phyloP scores from a whole-genome alignment of 2,797 vertebrate species.

The Sebastes trivittatus region DNA sequence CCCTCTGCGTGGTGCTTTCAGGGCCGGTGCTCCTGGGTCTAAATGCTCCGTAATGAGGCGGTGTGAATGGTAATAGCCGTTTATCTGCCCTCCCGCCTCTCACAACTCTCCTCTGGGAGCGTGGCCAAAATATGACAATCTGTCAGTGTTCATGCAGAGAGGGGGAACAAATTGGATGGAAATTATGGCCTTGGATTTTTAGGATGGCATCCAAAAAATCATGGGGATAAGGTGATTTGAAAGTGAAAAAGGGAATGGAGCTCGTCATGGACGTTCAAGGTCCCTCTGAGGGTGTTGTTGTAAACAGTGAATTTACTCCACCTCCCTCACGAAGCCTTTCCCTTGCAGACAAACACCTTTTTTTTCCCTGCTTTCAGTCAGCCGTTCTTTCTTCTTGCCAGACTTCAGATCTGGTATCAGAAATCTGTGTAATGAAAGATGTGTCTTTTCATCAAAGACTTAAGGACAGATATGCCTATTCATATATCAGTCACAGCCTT shows the following conservation, averaged over 20 bases:
- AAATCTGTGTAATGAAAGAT: constrained; percentile 43
- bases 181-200: constrained; percentile 79
- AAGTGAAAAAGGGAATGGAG: constrained; percentile 70
- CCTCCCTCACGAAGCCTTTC: constrained; percentile 52
- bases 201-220: constrained; percentile 74
- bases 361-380: constrained; percentile 29
- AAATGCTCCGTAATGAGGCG: constrained; percentile 77
- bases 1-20: constrained; percentile 45
- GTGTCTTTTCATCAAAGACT: constrained; percentile 42
- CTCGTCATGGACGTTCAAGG: constrained; percentile 74
- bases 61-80: constrained; percentile 79
- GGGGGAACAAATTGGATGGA: constrained; percentile 78
- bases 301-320: constrained; percentile 68
- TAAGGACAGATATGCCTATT: constrained; percentile 21
- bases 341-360: constrained; percentile 53
- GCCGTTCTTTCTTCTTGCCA: constrained; percentile 38
- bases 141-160: constrained; percentile 77
- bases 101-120: constrained; percentile 76
- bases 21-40: constrained; percentile 67
- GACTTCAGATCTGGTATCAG: constrained; percentile 36
- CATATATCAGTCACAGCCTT: constrained; percentile 17
- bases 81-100: constrained; percentile 78
- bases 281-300: constrained; percentile 61
- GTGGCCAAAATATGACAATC: constrained; percentile 82
- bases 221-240: constrained; percentile 75